Conservation (phyloP, 2,888 invertebrate species). For the Saturnia japonica region DNA sequence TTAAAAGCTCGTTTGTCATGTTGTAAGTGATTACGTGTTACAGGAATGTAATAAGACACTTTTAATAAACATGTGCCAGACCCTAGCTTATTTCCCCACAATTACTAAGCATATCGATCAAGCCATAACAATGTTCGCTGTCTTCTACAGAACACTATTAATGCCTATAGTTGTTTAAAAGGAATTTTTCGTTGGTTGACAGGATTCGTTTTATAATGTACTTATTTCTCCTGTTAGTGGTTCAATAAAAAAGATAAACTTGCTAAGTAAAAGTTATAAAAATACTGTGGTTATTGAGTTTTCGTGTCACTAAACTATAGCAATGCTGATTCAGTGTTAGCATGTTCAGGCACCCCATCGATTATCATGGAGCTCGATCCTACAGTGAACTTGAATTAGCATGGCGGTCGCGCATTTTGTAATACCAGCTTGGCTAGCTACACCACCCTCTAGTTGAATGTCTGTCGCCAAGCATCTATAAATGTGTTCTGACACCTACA, state of each 20-base stretch:
- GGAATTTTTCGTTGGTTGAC: background rate
- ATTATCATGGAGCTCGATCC: too few species aligned
- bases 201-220: background rate
- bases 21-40: slow-evolving; percentile 32
- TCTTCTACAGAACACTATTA: background rate
- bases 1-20: slow-evolving; percentile 48
- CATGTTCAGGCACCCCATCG: too few species aligned
- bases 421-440: too few species aligned
- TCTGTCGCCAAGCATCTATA: too few species aligned
- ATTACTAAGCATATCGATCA: background rate
- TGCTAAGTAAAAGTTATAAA: background rate
- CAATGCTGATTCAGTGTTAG: background rate
- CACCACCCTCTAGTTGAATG: too few species aligned
- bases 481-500: too few species aligned
- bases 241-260: background rate
- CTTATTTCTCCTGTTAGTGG: background rate
- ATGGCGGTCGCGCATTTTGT: too few species aligned
- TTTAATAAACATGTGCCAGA: background rate
- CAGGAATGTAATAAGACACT: background rate
- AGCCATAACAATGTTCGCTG: too few species aligned
- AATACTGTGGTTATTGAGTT: background rate
- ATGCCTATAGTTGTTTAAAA: background rate
- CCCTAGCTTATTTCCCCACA: background rate
- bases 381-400: too few species aligned
- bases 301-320: background rate